Percentiles rank a stretch among this genome's conserved stretches.
Evolutionary conservation across 23 tunicate species (phyloP).

Genomic region (Styela plicata): DNA sequence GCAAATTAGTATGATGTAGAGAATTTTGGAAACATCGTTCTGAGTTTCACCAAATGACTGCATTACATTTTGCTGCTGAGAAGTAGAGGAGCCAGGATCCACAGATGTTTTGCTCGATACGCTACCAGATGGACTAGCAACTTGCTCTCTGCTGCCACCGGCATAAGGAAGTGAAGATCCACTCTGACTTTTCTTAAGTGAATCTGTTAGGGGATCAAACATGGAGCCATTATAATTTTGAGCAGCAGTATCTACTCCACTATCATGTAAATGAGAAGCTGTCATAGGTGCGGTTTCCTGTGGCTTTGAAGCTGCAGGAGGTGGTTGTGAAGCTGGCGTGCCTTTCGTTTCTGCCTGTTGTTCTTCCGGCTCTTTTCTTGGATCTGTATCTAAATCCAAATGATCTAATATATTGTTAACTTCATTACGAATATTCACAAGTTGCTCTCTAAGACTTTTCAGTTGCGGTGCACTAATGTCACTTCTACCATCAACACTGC

Average conservation of each 20-base stretch:
- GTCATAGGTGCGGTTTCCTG: slow-evolving; percentile 15
- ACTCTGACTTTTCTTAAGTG: neutral
- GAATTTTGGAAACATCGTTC: slow-evolving; percentile 14
- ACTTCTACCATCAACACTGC: neutral
- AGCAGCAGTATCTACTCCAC: neutral
- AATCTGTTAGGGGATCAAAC: slow-evolving; percentile 51
- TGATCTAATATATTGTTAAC: slow-evolving; percentile 62
- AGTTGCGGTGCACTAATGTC: neutral
- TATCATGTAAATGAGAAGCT: slow-evolving; percentile 13
- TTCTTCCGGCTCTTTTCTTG: neutral
- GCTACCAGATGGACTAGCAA: slow-evolving; percentile 53
- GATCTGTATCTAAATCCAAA: slow-evolving; percentile 7
- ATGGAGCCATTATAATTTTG: slow-evolving; percentile 35
- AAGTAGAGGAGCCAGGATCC: neutral
- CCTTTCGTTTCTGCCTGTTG: neutral
- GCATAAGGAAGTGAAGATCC: neutral
- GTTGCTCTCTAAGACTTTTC: slow-evolving; percentile 39
- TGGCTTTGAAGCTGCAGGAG: slow-evolving; percentile 1
- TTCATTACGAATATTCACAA: slow-evolving; percentile 63
- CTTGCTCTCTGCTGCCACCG: slow-evolving; percentile 23
- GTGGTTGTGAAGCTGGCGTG: neutral
- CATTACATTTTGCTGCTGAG: slow-evolving; percentile 9
- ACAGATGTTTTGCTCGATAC: slow-evolving; percentile 26
- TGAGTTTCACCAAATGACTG: neutral
- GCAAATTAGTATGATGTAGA: slow-evolving; percentile 16